These are phyloP conservation scores for Incurvaria masculella DNA, from an alignment of 2,888 invertebrate genomes.

Conservation along the genomic window DNA sequence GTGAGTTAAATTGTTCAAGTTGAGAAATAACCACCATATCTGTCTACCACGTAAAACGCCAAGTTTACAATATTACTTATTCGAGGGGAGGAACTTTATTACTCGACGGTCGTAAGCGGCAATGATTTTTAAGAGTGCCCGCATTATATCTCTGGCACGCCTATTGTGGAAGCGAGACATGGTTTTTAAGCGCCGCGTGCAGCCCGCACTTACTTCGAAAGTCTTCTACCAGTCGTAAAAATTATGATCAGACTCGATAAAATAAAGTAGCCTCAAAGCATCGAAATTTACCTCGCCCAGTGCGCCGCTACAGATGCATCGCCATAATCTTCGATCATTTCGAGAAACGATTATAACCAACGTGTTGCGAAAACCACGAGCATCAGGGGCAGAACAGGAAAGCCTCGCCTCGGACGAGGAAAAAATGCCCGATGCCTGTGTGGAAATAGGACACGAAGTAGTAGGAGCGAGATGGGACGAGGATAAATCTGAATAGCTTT, in stretches of 20 bases:
- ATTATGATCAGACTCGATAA: not conserved
- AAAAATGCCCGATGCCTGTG: too few relatives aligned
- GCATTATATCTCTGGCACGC: constrained; percentile 9
- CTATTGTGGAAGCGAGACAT: not conserved
- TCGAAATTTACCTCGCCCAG: too few relatives aligned
- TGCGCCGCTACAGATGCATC: too few relatives aligned
- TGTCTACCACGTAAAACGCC: not conserved
- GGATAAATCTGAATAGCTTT: too few relatives aligned
- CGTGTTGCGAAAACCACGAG: too few relatives aligned
- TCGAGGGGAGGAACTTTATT: not conserved
- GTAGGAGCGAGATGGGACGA: too few relatives aligned
- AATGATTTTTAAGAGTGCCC: constrained; percentile 12
- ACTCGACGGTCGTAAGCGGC: constrained; percentile 10
- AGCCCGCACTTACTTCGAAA: not conserved
- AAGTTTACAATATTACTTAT: not conserved
- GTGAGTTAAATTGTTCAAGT: not conserved
- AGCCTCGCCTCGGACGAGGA: too few relatives aligned
- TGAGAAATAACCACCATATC: not conserved
- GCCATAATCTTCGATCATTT: too few relatives aligned
- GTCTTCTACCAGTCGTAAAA: not conserved
- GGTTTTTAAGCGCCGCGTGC: not conserved
- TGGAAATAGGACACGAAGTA: too few relatives aligned
- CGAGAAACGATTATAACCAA: too few relatives aligned
- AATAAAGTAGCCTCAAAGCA: too few relatives aligned
- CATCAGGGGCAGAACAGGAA: too few relatives aligned